These are phyloP conservation scores for Creontiades dilutus DNA, from an alignment of 2,888 invertebrate genomes.

Conservation along the genomic window DNA sequence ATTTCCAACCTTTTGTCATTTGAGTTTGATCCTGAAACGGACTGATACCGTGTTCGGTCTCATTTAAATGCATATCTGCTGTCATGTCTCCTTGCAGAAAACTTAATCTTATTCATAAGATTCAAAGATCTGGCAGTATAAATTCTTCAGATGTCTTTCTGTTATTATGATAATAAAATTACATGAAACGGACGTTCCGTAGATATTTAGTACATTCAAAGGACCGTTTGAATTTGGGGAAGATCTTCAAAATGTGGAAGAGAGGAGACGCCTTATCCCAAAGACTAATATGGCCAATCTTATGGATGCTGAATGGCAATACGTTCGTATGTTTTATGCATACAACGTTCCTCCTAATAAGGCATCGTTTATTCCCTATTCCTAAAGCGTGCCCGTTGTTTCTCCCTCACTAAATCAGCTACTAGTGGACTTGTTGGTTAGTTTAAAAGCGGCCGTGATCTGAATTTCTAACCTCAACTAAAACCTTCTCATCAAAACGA, in stretches of 20 bases:
- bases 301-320: conserved; percentile 52
- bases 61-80: too few relatives aligned
- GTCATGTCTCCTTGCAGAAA: too few relatives aligned
- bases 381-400: conserved; percentile 54
- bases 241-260: background rate
- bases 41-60: too few relatives aligned
- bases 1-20: too few relatives aligned
- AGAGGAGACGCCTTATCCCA: background rate
- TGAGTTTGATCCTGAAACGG: too few relatives aligned
- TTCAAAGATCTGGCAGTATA: too few relatives aligned
- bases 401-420: conserved; percentile 43
- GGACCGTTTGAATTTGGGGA: too few relatives aligned
- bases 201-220: too few relatives aligned
- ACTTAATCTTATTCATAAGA: too few relatives aligned
- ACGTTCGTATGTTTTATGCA: conserved; percentile 60
- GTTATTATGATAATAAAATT: too few relatives aligned
- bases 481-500: conserved; percentile 30
- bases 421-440: conserved; percentile 48
- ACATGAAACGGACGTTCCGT: too few relatives aligned
- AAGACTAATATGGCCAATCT: conserved; percentile 27
- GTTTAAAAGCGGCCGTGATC: conserved; percentile 50
- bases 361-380: conserved; percentile 62
- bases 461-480: conserved; percentile 48
- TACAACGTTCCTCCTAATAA: conserved; percentile 52
- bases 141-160: too few relatives aligned